Evolutionary conservation across 2,113 vertebrate species (phyloP).

Genomic region (Ammodytes dubius): DNA sequence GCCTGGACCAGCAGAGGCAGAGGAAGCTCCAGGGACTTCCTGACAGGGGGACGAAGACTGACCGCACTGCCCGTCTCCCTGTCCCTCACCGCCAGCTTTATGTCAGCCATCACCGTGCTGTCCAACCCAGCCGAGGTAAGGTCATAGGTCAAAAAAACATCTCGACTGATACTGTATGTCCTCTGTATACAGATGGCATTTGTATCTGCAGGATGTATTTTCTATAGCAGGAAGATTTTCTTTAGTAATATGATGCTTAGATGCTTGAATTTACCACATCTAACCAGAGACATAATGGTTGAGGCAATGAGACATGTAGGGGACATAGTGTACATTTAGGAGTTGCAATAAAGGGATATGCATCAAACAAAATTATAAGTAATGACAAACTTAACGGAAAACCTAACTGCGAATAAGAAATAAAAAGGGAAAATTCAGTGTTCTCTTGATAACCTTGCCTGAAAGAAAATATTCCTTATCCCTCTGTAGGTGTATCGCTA

Average conservation of each 20-base stretch:
- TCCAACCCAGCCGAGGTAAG: conserved; percentile 90
- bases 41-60: conserved; percentile 91
- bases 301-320: neutral
- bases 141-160: neutral
- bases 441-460: neutral
- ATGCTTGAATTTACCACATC: neutral
- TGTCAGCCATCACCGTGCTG: conserved; percentile 95
- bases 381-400: neutral
- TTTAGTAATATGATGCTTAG: neutral
- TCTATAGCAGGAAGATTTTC: neutral
- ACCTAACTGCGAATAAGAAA: neutral
- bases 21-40: conserved; percentile 87
- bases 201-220: neutral
- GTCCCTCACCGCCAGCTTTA: conserved; percentile 95
- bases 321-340: neutral
- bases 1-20: conserved; percentile 86
- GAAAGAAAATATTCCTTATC: neutral
- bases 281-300: neutral
- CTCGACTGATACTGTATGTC: neutral
- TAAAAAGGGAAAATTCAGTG: neutral
- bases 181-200: neutral
- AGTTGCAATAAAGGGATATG: neutral
- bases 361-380: neutral
- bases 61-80: conserved; percentile 90
- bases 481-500: conserved; percentile 87